Evolutionary conservation across 2,113 vertebrate species (phyloP).

Genomic region (Phyllopteryx taeniolatus): DNA sequence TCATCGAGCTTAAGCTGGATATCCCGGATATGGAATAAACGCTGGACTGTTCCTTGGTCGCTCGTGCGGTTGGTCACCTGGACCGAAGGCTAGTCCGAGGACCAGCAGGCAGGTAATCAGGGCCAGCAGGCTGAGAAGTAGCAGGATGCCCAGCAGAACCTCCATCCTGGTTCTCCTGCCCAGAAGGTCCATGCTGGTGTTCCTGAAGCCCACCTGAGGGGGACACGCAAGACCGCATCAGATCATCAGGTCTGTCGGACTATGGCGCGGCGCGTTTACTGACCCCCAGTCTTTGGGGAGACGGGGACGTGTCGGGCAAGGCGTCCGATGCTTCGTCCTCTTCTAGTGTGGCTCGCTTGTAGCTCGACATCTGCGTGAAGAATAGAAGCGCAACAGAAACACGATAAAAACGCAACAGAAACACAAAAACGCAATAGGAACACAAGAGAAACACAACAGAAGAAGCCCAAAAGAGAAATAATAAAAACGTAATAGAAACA

Average conservation of each 20-base stretch:
- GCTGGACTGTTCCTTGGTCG: too few species aligned
- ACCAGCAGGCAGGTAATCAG: constrained; percentile 79
- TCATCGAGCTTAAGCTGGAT: too few species aligned
- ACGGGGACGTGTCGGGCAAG: constrained; percentile 73
- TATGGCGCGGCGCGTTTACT: constrained; percentile 20
- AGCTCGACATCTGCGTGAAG: constrained; percentile 86
- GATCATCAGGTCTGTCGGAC: background rate
- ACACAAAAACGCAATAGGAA: background rate
- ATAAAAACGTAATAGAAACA: background rate
- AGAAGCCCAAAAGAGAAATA: background rate
- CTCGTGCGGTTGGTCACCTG: constrained; percentile 44
- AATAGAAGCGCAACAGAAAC: background rate
- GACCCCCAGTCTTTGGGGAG: constrained; percentile 87
- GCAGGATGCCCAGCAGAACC: constrained; percentile 75
- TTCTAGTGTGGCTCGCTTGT: constrained; percentile 88
- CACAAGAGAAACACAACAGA: background rate
- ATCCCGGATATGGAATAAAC: too few species aligned
- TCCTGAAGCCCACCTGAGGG: constrained; percentile 86
- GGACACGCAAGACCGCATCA: background rate
- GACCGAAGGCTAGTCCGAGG: constrained; percentile 80
- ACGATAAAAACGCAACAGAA: background rate
- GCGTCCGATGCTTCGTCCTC: constrained; percentile 84
- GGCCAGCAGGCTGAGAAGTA: constrained; percentile 78
- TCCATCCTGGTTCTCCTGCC: constrained; percentile 82
- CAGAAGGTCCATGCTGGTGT: constrained; percentile 76